Evolutionary conservation across 2,888 invertebrate species (phyloP).

Genomic region (Philereme transversata): DNA sequence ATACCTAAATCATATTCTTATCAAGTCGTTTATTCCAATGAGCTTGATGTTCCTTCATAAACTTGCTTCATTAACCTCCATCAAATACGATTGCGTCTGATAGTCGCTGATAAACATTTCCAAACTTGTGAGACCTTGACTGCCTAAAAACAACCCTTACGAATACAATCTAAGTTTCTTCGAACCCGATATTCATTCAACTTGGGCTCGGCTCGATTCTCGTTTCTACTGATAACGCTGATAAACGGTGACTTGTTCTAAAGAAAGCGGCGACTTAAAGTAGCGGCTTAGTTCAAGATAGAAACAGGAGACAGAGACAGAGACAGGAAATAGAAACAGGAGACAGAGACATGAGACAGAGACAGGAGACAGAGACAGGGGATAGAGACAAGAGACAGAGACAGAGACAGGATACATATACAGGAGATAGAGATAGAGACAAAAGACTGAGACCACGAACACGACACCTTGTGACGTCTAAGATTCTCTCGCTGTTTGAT

Average conservation of each 20-base stretch:
- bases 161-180: background rate
- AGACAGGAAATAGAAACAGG: no score
- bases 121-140: conserved; percentile 19
- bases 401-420: no score
- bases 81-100: conserved; percentile 12
- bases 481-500: no score
- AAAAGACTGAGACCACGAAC: no score
- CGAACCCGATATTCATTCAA: conserved; percentile 3
- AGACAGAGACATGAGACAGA: no score
- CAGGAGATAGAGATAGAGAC: no score
- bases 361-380: no score
- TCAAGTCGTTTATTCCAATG: background rate
- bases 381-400: no score
- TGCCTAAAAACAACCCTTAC: conserved; percentile 9
- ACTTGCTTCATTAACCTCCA: conserved; percentile 16
- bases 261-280: no score
- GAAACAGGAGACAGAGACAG: no score
- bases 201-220: conserved; percentile 16
- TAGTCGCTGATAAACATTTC: conserved; percentile 19
- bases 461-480: no score
- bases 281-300: no score
- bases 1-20: background rate
- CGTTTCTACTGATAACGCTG: conserved; percentile 31
- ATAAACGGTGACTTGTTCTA: conserved; percentile 14
- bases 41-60: background rate